phyloP scores from a whole-genome alignment of 1,140 invertebrate species.

The Elymnias hypermnestra region DNA sequence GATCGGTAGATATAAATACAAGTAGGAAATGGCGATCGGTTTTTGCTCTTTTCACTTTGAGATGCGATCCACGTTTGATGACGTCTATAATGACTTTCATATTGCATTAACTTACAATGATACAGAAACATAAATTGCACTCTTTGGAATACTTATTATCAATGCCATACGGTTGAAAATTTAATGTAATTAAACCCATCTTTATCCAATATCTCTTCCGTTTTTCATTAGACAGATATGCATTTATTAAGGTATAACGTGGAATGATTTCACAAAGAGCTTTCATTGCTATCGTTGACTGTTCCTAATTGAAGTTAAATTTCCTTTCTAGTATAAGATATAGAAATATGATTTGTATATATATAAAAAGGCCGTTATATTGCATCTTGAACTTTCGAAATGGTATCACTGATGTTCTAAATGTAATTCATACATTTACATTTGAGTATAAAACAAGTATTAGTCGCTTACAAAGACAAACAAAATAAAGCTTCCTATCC shows the following conservation, averaged over 20 bases:
- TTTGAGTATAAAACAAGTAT: too few species aligned
- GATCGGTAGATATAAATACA: neutral
- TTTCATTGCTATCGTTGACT: neutral
- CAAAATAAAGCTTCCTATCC: too few species aligned
- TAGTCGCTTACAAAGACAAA: too few species aligned
- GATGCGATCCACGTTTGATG: conserved; percentile 17
- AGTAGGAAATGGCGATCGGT: conserved; percentile 11
- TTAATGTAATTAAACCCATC: neutral
- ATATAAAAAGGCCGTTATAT: too few species aligned
- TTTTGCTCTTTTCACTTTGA: conserved; percentile 16
- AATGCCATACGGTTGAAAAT: neutral
- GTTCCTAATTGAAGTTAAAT: neutral
- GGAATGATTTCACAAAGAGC: neutral
- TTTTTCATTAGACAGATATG: conserved; percentile 6
- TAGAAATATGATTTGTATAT: too few species aligned
- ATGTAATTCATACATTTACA: too few species aligned
- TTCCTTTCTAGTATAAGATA: neutral
- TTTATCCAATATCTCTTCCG: neutral
- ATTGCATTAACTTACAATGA: conserved; percentile 2
- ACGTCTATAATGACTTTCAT: conserved; percentile 15
- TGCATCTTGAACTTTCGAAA: too few species aligned
- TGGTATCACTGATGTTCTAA: too few species aligned
- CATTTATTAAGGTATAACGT: too few species aligned
- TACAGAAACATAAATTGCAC: neutral
- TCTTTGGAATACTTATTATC: neutral